A percentile compares a stretch with the other conserved stretches of the same genome.
phyloP scores from a whole-genome alignment of 1,140 invertebrate genomes.

The Microplitis mediator region DNA sequence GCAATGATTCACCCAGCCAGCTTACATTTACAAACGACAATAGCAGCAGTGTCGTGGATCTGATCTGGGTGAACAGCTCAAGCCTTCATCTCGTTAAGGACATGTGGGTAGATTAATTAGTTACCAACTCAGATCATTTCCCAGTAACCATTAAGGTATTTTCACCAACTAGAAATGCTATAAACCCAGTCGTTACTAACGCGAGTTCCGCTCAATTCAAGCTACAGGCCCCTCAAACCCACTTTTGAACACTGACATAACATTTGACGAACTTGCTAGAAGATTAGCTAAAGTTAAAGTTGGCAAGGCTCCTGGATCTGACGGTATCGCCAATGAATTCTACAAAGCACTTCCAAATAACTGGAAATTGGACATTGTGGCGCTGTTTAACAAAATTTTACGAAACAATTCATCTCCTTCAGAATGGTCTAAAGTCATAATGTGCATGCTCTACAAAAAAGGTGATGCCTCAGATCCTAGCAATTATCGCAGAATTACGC shows the following conservation, averaged over 20 bases:
- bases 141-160: too few relatives aligned
- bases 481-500: conserved; percentile 24
- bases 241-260: background rate
- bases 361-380: conserved; percentile 6
- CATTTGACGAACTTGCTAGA: background rate
- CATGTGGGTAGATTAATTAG: too few relatives aligned
- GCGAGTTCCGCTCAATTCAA: too few relatives aligned
- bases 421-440: conserved; percentile 14
- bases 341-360: too few relatives aligned
- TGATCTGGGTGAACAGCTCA: too few relatives aligned
- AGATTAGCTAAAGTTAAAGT: background rate
- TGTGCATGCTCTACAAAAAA: conserved; percentile 27
- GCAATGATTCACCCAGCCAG: too few relatives aligned
- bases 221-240: background rate
- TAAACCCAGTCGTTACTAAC: too few relatives aligned
- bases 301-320: conserved; percentile 2
- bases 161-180: too few relatives aligned
- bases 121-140: too few relatives aligned
- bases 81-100: too few relatives aligned
- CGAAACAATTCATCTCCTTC: conserved; percentile 6
- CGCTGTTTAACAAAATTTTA: conserved; percentile 22
- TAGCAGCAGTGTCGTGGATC: too few relatives aligned
- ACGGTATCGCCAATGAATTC: conserved; percentile 1
- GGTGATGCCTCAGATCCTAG: conserved; percentile 5
- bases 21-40: too few relatives aligned